A percentile compares a stretch with the other conserved stretches of the same genome.
These are phyloP conservation scores for Planiliza haematocheilus DNA, from an alignment of 2,113 vertebrate species.

Conservation along the genomic window DNA sequence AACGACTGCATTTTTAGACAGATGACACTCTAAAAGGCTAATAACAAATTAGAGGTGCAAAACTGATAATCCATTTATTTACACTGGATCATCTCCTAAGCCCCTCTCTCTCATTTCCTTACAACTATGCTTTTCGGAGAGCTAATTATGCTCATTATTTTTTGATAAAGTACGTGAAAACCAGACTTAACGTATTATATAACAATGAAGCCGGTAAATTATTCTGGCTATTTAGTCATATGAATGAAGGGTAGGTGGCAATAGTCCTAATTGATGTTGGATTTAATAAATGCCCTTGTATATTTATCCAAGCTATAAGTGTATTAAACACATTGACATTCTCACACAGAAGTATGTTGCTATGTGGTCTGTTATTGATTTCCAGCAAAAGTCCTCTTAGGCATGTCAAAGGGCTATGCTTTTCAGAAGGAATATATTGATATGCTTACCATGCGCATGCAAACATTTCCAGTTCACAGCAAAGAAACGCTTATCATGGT, in stretches of 20 bases:
- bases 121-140: neutral
- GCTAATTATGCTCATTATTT: neutral
- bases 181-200: too few relatives aligned
- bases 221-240: neutral
- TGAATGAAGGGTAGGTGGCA: too few relatives aligned
- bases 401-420: constrained; percentile 62
- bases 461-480: constrained; percentile 78
- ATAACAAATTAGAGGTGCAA: neutral
- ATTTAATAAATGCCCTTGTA: constrained; percentile 30
- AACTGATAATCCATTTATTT: neutral
- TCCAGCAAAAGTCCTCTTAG: constrained; percentile 56
- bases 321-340: constrained; percentile 44
- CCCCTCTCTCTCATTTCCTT: too few relatives aligned
- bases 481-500: constrained; percentile 81
- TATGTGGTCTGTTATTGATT: constrained; percentile 51
- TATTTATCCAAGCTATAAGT: constrained; percentile 41
- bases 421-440: constrained; percentile 71
- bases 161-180: neutral
- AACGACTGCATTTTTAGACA: neutral
- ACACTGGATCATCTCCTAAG: neutral
- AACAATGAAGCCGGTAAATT: neutral
- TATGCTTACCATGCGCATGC: constrained; percentile 74
- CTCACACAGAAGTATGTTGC: constrained; percentile 31
- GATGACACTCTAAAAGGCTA: neutral
- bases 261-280: neutral